Base-by-base conservation (phyloP, 2,888 invertebrate species). In the Trissoscelio sp. region DNA sequence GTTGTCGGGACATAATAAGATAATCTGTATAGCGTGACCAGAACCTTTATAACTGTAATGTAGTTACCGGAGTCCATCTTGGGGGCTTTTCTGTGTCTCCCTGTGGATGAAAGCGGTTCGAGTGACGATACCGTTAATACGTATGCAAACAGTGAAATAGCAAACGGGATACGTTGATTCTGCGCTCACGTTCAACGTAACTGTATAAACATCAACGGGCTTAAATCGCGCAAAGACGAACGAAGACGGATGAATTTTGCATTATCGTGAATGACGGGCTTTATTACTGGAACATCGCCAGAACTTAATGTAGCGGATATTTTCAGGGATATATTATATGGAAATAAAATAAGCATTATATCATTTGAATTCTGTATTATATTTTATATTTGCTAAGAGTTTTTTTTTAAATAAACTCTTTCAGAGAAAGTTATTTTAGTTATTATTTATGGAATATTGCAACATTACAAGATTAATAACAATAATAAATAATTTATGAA, bases 61-160 rank as follows among this genome's bases (percentile, higher is more conserved):
- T 42, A 18, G 37, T 20, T 57, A 57, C 12, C 37, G 11, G 31
- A 16, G 14, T 1, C 31, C 31, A 31, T 31, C 12, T 53, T 28
- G 12, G 12, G 14, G 9, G n/a, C n/a, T 39, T 9, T 39, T 39
- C n/a, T 42, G 6, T 2, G 22, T 42, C 12, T 58, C 16, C 7
- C 18, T n/a, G n/a, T 2, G 44, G 12, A 22, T 22, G 58, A 39
- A 22, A 34, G 37, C 5, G n/a, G 28, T 28, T 44, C 24, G n/a
- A 44, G 16, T 0, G 24, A 48, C 22, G 44, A 70, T 46, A 70
- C 48, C 57, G 46, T 48, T 70, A 46, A 57, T 44, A 20, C 57
- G 31, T 34, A 20, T 55, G 67, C 42, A 69, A 69, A 69, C 44
- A 31, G 44, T 69, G 34, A 57, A 55, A 57, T 12, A 57, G 20